phyloP scores from a whole-genome alignment of 2,113 vertebrate species.

The Aleadryas rufinucha region DNA sequence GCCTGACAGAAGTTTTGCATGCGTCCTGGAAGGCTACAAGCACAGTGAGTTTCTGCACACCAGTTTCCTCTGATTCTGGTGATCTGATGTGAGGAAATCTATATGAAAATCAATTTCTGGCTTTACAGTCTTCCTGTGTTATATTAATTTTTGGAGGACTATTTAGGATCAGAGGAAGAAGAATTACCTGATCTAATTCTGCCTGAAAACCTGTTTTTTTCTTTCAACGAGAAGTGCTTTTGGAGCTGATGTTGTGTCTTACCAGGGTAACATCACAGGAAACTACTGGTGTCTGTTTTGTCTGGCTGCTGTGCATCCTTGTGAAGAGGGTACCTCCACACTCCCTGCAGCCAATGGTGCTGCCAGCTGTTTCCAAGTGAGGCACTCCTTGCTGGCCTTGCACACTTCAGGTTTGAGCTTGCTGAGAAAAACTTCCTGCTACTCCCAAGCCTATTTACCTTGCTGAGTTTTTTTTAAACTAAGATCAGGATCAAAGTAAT shows the following conservation, averaged over 20 bases:
- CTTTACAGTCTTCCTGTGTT: neutral
- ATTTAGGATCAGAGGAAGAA: neutral
- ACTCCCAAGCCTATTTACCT: neutral
- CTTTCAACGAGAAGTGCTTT: neutral
- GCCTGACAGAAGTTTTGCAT: neutral
- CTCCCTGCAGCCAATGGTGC: neutral
- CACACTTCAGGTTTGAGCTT: neutral
- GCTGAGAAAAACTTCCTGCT: neutral
- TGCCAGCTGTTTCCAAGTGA: neutral
- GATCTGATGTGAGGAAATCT: neutral
- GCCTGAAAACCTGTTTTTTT: neutral
- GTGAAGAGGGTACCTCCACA: neutral
- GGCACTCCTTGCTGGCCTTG: neutral
- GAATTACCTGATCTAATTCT: neutral
- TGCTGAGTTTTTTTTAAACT: neutral
- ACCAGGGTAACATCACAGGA: neutral
- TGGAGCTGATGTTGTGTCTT: neutral
- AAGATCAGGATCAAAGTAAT: neutral
- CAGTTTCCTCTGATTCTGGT: neutral
- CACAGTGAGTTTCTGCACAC: neutral
- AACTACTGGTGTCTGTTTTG: neutral
- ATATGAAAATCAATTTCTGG: conserved; percentile 9
- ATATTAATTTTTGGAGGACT: neutral
- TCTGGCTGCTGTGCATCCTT: neutral
- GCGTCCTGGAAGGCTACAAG: neutral